Evolutionary conservation across 2,797 vertebrate genomes (phyloP).

Genomic region (Syngnathus acus): DNA sequence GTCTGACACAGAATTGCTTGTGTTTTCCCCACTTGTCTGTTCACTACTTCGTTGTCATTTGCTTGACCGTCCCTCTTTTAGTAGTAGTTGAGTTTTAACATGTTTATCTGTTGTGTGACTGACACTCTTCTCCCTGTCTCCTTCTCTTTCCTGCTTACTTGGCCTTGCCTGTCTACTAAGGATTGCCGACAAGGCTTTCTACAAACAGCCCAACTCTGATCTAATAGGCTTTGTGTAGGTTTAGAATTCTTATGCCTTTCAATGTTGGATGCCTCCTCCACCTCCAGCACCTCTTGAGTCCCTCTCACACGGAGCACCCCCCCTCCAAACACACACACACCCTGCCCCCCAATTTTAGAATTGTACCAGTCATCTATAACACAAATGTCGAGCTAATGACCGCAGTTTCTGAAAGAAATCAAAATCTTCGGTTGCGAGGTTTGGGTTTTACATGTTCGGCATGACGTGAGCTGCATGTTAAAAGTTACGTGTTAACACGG

Average conservation of each 20-base stretch:
- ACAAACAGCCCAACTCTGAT: constrained; percentile 98
- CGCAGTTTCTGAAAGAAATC: too few species aligned
- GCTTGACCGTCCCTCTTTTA: neutral
- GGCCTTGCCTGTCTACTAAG: constrained; percentile 72
- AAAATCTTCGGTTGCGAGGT: neutral
- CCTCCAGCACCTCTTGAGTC: neutral
- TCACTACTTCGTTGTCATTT: too few species aligned
- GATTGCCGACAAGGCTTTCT: constrained; percentile 99
- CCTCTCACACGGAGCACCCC: constrained; percentile 4
- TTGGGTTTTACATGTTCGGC: neutral
- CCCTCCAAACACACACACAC: too few species aligned
- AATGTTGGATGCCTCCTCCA: constrained; percentile 16
- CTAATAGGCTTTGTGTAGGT: constrained; percentile 98
- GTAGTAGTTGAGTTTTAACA: constrained; percentile 22
- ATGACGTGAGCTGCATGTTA: neutral
- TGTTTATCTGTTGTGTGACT: constrained; percentile 60
- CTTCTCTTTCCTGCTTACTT: constrained; percentile 52
- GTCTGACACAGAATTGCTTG: constrained; percentile 66
- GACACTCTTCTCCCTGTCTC: constrained; percentile 58
- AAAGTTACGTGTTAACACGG: neutral
- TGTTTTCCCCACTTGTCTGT: constrained; percentile 49
- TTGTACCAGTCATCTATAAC: too few species aligned
- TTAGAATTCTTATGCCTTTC: constrained; percentile 55
- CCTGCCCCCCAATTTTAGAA: neutral
- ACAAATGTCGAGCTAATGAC: too few species aligned